Conservation (phyloP, 2,113 vertebrate species). For the Trichechus manatus region DNA sequence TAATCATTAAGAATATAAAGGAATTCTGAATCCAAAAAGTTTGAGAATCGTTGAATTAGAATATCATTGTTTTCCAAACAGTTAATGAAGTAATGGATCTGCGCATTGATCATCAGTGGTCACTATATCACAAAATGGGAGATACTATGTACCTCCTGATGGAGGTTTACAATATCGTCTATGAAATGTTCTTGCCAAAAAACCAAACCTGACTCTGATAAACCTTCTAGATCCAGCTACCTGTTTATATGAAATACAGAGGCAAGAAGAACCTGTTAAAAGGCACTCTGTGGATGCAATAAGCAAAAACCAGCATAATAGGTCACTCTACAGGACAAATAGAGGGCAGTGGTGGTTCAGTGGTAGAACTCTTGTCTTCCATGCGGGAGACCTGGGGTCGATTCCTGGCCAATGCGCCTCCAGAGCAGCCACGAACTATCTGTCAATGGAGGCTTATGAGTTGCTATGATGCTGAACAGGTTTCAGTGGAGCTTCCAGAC, state of each 20-base stretch:
- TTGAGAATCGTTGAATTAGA: slow-evolving; percentile 36
- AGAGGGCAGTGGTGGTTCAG: neutral
- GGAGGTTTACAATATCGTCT: neutral
- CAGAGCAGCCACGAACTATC: neutral
- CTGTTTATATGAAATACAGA: slow-evolving; percentile 13
- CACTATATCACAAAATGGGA: neutral
- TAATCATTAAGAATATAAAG: neutral
- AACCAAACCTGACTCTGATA: neutral
- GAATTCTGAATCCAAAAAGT: slow-evolving; percentile 45
- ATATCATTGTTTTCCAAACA: slow-evolving; percentile 23
- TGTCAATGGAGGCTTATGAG: neutral
- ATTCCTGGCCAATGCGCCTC: neutral
- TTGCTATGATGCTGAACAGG: neutral
- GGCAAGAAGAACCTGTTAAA: neutral
- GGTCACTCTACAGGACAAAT: neutral
- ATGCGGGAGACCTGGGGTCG: neutral
- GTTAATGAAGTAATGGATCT: slow-evolving; percentile 12
- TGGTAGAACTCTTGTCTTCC: neutral
- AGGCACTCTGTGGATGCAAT: neutral
- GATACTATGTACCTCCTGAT: neutral
- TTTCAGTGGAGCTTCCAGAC: neutral
- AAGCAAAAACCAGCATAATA: neutral
- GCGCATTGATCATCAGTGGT: neutral
- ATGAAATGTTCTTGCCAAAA: slow-evolving; percentile 16
- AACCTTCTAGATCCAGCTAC: neutral